Conservation (phyloP, 2,113 vertebrate genomes). For the Ceyx melanurus region DNA sequence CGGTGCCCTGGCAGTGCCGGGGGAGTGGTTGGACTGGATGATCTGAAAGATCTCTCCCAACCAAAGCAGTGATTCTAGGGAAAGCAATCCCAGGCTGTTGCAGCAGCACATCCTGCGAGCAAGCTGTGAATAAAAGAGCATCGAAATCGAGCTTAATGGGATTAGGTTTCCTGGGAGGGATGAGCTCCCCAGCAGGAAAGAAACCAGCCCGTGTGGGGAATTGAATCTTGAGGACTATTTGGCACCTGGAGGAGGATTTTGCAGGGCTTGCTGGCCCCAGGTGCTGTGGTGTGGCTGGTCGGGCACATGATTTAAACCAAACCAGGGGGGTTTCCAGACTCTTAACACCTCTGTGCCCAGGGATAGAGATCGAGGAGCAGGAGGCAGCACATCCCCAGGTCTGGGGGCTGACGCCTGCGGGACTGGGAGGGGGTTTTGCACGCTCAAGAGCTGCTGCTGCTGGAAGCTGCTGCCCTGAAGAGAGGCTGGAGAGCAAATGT, state of each 20-base stretch:
- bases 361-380: accelerated
- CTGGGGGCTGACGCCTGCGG: accelerated
- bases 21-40: not conserved
- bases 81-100: not conserved
- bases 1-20: not conserved
- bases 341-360: accelerated
- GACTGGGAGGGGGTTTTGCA: not conserved
- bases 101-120: not conserved
- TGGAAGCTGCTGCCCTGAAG: not conserved
- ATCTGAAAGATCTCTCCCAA: not conserved
- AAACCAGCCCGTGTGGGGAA: not conserved
- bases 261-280: not conserved
- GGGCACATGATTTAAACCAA: not conserved
- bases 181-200: not conserved
- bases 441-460: accelerated
- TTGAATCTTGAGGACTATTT: not conserved
- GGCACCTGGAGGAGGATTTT: not conserved
- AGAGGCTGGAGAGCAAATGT: not conserved
- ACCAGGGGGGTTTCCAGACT: not conserved
- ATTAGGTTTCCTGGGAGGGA: not conserved
- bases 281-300: not conserved
- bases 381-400: accelerated
- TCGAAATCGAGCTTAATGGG: not conserved
- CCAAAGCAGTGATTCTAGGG: not conserved
- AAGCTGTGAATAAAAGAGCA: not conserved